These are phyloP conservation scores for Cataglyphis cursor DNA, from an alignment of 2,888 invertebrate genomes.

Conservation along the genomic window DNA sequence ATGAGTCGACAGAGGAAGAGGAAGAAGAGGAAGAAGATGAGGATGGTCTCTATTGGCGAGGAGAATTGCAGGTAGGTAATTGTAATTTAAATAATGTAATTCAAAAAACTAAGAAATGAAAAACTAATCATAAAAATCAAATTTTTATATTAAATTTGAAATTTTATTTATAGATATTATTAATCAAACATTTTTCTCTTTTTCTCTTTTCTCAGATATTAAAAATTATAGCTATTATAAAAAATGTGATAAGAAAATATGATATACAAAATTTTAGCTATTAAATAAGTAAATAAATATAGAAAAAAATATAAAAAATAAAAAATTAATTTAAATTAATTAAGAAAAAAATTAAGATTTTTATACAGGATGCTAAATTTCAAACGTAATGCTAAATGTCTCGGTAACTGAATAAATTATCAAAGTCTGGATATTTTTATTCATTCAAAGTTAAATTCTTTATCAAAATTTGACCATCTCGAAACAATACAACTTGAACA, in stretches of 20 bases:
- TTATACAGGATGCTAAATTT: too few relatives aligned
- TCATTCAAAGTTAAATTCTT: too few relatives aligned
- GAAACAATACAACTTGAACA: too few relatives aligned
- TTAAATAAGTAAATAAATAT: background rate
- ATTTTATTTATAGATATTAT: slow-evolving; percentile 1
- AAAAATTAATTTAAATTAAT: slow-evolving; percentile 12
- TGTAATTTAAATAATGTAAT: background rate
- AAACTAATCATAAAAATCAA: slow-evolving; percentile 8
- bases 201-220: background rate
- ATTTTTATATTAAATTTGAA: background rate
- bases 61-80: slow-evolving; percentile 88
- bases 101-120: background rate
- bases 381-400: too few relatives aligned
- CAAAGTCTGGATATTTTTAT: too few relatives aligned
- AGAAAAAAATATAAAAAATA: background rate
- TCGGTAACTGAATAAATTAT: too few relatives aligned
- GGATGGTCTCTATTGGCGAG: slow-evolving; percentile 88
- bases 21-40: slow-evolving; percentile 84
- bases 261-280: background rate
- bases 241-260: background rate
- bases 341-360: background rate
- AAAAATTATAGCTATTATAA: background rate
- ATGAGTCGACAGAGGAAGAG: slow-evolving; percentile 24
- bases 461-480: too few relatives aligned
- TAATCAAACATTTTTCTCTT: background rate